phyloP scores from a whole-genome alignment of 2,888 invertebrate species.

The Koerneria pararmatus region DNA sequence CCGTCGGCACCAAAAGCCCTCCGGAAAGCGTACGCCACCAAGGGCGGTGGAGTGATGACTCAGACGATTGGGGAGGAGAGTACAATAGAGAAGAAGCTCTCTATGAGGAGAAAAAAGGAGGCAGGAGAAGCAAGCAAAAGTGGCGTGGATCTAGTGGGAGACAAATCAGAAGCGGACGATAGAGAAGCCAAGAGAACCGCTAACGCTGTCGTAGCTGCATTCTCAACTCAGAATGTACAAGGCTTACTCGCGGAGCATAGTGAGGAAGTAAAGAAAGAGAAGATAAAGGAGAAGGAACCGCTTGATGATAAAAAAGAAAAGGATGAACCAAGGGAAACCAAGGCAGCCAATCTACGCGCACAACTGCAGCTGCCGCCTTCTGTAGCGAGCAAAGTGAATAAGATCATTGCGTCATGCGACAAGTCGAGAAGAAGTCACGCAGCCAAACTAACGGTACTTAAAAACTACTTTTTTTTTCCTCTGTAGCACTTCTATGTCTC shows the following conservation, averaged over 20 bases:
- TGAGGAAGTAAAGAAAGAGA: conserved; percentile 24
- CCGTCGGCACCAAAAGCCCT: conserved; percentile 37
- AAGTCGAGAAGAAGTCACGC: conserved; percentile 8
- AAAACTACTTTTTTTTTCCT: no score
- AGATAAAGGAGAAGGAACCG: conserved; percentile 1
- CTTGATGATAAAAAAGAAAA: not conserved
- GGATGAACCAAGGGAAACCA: conserved; percentile 16
- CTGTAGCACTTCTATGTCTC: no score
- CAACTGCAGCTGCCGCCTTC: conserved; percentile 53
- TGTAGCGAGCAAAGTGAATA: conserved; percentile 55
- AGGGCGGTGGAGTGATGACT: conserved; percentile 37
- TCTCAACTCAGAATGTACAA: conserved; percentile 35
- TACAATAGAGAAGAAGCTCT: conserved; percentile 44
- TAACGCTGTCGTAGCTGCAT: conserved; percentile 56
- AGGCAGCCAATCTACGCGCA: conserved; percentile 39
- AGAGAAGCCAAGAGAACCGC: conserved; percentile 55
- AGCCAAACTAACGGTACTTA: conserved; percentile 14
- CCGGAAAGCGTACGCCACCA: conserved; percentile 41
- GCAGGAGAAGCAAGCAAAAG: conserved; percentile 32
- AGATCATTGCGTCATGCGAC: conserved; percentile 38
- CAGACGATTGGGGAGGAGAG: conserved; percentile 27
- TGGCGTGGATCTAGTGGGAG: conserved; percentile 35
- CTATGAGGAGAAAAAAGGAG: conserved; percentile 37
- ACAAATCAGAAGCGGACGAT: conserved; percentile 45
- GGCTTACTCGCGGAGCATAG: conserved; percentile 3